phyloP scores from a whole-genome alignment of 2,888 invertebrate species.

The Mallateleia sp. region DNA sequence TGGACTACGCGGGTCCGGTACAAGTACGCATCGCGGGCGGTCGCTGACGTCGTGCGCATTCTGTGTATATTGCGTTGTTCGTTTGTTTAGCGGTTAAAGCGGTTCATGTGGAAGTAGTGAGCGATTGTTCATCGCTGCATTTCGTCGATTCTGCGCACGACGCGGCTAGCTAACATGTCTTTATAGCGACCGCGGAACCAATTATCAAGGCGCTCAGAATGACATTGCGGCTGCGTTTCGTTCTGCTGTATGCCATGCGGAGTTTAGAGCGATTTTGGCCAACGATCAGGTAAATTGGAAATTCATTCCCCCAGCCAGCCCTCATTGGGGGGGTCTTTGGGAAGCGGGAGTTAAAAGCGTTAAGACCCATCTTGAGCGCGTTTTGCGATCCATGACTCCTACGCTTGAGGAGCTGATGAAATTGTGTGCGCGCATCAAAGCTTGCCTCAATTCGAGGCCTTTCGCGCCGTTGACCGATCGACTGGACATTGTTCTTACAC shows the following conservation, averaged over 20 bases:
- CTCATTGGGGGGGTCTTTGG: too few species aligned
- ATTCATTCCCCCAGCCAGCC: too few species aligned
- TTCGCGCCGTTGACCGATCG: neutral
- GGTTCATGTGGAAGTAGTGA: conserved; percentile 51
- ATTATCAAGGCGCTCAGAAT: conserved; percentile 29
- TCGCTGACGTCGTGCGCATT: conserved; percentile 22
- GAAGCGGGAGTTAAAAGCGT: too few species aligned
- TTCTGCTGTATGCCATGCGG: neutral
- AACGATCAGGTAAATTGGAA: too few species aligned
- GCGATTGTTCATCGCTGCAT: conserved; percentile 50
- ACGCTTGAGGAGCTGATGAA: neutral
- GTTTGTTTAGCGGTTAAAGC: conserved; percentile 45
- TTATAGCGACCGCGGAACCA: too few species aligned
- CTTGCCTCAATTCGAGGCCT: neutral
- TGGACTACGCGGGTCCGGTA: neutral
- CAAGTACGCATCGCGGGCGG: conserved; percentile 30
- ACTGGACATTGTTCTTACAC: neutral
- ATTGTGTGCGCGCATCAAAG: neutral
- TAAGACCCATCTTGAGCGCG: neutral
- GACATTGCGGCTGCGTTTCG: too few species aligned
- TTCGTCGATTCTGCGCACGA: conserved; percentile 46
- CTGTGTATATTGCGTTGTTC: conserved; percentile 57
- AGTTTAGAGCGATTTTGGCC: neutral
- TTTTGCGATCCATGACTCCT: neutral
- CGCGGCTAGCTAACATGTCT: too few species aligned